These are phyloP conservation scores for Phalacrocorax carbo DNA, from an alignment of 2,113 vertebrate genomes.

Conservation along the genomic window DNA sequence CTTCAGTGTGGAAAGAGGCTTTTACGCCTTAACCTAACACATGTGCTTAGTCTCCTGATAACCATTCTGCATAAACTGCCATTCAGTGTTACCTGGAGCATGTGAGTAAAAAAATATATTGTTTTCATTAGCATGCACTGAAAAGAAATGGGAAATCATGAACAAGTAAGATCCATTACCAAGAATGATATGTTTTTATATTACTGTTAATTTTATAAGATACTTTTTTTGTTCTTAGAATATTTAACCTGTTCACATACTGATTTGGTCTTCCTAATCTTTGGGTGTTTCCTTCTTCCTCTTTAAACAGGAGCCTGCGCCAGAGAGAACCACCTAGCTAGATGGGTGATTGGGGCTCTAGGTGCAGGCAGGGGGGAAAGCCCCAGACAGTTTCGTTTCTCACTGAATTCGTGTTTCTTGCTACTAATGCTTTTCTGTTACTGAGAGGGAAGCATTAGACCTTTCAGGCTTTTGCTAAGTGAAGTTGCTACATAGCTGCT, in stretches of 20 bases:
- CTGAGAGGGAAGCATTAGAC: background rate
- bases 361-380: background rate
- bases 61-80: background rate
- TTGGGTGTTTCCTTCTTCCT: background rate
- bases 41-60: background rate
- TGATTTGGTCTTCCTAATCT: background rate
- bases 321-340: background rate
- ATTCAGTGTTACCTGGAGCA: background rate
- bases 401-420: background rate
- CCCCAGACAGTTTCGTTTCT: background rate
- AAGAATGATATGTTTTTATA: background rate
- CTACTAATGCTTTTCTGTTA: background rate
- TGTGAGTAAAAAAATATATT: background rate
- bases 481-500: background rate
- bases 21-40: background rate
- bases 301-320: background rate
- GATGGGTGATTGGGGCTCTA: background rate
- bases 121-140: background rate
- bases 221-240: background rate
- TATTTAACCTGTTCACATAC: background rate
- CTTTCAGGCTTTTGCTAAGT: background rate
- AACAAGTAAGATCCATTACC: background rate
- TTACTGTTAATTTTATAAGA: background rate
- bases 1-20: background rate
- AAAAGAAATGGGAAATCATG: background rate